Evolutionary conservation across 2,797 vertebrate genomes (phyloP), one percentile per base, ranked within the genome.

Genomic region (Danio kyathit): DNA sequence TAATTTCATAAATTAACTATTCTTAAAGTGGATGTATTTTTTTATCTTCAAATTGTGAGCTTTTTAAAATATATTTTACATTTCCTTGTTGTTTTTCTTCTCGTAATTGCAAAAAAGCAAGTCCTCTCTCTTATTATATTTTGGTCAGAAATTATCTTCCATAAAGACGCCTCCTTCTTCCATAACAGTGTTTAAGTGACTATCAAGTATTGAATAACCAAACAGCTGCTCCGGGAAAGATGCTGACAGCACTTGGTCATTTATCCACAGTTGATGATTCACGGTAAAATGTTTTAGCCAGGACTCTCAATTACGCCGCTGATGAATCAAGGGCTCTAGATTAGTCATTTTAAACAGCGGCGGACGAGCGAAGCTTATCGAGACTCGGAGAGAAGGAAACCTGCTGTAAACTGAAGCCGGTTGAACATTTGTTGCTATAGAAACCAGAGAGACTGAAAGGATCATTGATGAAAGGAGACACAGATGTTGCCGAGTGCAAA

Each of bases 361-460:
- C 40, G 13, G 77, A 70, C 43, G 29, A 48, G 8, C 43, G 5
- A 49, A 43, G 29, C 29, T 29, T 29, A 29, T 29, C 29, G 29
- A 29, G 29, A 29, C 44, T 57, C 6, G 19, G 51, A 74, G 66
- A 73, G 8, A 16, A 73, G 13, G 70, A 80, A 73, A 56, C 59
- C 49, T 65, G 78, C 52, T 64, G 82, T 52, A 76, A 73, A 84
- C 49, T 71, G 14, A 81, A 84, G 76, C 56, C 63, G 76, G 69
- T 66, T 66, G 74, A 81, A 76, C 65, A 17, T 67, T 71, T 46
- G 83, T 86, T 84, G 77, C 85, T 72, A 86, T 86, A 76, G 85
- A 79, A 82, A 86, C 85, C 12, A 54, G 43, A 54, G 56, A 73
- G 65, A 81, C 60, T 56, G 70, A 83, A 70, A 51, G 74, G 76